Base-by-base conservation (phyloP, 2,113 vertebrate genomes). In the Pollimyrus isidori region DNA sequence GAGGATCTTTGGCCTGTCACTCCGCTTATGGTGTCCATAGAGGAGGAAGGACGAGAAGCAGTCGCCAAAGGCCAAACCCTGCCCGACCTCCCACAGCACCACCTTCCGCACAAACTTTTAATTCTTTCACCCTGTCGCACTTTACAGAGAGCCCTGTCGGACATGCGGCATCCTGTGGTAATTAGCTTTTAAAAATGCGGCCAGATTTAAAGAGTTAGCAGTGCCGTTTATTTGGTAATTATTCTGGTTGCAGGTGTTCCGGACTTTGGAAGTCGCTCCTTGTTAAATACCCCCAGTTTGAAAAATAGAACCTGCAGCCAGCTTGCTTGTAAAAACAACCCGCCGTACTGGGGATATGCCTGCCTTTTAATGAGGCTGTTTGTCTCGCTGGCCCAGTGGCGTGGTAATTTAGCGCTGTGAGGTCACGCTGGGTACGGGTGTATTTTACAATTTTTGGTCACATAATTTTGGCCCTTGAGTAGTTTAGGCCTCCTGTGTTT, bases 161-260 rank as follows among this genome's bases (percentile, higher is more conserved):
- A 45, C 23, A 48, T 7, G 21, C 23, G 56, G 56, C 52, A 46
- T 45, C n/a, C 56, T n/a, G 53, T 13, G 19, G 56, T 62, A 87
- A 58, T 62, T 87, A 62, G 53, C 58, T 42, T 45, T 58, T 50
- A 39, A 50, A 87, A 87, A 13, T 4, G 35, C 53, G n/a, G 52
- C 56, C 56, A 62, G 87, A 45, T 87, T 87, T 87, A 62, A 19
- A 87, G 48, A 26, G 87, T 56, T 87, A n/a, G 52, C 35, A 10
- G 35, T 26, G 3, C 9, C 7, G 17, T 46, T 62, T 23, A 65
- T 65, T 87, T 65, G 35, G 52, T 23, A 65, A 62, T 62, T 65
- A 48, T 85, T 85, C 19, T 65, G 35, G 35, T 42, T 21, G 35
- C 87, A 87, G 39, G 87, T 62, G 56, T 65, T 56, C 15, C 21